Conservation (phyloP, 2,113 vertebrate species). For the Passer domesticus region DNA sequence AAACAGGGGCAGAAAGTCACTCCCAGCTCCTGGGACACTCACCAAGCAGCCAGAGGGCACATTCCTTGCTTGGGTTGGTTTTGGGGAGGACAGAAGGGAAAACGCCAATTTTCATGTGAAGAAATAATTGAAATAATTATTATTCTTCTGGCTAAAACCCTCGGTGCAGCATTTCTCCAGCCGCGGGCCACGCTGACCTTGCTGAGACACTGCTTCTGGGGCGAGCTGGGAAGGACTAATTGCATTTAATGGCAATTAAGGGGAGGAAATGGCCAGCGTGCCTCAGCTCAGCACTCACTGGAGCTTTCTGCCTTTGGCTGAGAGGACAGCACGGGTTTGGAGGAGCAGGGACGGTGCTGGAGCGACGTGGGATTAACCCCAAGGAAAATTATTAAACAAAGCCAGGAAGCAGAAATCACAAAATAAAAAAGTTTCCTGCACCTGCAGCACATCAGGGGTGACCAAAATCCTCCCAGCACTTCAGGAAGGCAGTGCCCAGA, state of each 20-base stretch:
- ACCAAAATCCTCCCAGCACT: accelerated
- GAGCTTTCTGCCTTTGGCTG: background rate
- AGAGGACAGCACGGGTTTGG: background rate
- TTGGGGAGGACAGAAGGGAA: background rate
- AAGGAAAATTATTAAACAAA: background rate
- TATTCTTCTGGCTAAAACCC: background rate
- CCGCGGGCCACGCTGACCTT: background rate
- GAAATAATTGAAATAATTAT: background rate
- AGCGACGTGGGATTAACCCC: background rate
- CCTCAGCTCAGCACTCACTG: accelerated
- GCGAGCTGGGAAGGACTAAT: background rate
- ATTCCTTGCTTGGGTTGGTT: background rate
- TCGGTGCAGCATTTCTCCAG: background rate
- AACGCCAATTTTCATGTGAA: accelerated
- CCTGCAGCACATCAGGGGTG: background rate
- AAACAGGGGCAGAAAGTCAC: background rate
- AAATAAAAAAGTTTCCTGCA: background rate
- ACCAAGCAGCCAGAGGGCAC: accelerated
- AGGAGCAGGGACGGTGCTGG: background rate
- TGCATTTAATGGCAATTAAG: background rate
- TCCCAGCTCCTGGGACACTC: accelerated
- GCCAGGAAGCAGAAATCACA: background rate
- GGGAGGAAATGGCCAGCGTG: background rate
- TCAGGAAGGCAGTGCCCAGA: background rate
- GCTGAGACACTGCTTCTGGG: background rate